These are phyloP conservation scores for Deilephila elpenor DNA, from an alignment of 2,888 invertebrate genomes.

Conservation along the genomic window DNA sequence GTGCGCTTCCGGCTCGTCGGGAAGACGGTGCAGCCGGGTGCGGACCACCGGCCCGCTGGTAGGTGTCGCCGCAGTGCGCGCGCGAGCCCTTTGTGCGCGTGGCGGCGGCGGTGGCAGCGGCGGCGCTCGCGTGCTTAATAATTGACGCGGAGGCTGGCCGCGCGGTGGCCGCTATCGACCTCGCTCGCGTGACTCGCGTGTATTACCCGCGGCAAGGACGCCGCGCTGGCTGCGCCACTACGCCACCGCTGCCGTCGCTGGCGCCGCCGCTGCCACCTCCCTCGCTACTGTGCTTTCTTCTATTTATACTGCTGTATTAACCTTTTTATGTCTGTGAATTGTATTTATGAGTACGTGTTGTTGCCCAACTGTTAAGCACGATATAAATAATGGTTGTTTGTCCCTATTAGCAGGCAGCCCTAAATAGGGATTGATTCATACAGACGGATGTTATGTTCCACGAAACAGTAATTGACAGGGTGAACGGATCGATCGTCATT, in stretches of 20 bases:
- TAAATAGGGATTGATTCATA: conserved; percentile 20
- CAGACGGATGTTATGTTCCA: not conserved
- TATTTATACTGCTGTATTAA: conserved; percentile 41
- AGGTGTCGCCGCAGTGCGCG: conserved; percentile 73
- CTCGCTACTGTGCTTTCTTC: conserved; percentile 45
- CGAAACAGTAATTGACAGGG: not conserved
- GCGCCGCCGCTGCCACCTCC: conserved; percentile 50
- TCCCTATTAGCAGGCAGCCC: not conserved
- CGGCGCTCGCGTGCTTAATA: conserved; percentile 77
- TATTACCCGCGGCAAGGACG: conserved; percentile 77
- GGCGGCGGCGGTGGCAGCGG: conserved; percentile 59
- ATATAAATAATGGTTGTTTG: not conserved
- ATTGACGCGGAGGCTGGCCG: conserved; percentile 79
- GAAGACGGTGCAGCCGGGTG: conserved; percentile 56
- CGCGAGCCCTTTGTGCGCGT: conserved; percentile 69
- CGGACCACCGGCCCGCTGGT: conserved; percentile 72
- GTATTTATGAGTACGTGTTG: conserved; percentile 39
- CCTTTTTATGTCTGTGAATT: conserved; percentile 39
- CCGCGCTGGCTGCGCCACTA: conserved; percentile 79
- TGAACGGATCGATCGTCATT: conserved; percentile 8
- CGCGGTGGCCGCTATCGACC: conserved; percentile 81
- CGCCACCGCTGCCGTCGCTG: conserved; percentile 59
- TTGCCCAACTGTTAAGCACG: not conserved
- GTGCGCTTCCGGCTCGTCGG: conserved; percentile 51
- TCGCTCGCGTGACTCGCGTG: conserved; percentile 78